A percentile compares a stretch with the other conserved stretches of the same genome.
phyloP scores from a whole-genome alignment of 2,113 vertebrate genomes.

The Stomatorhinus ivindoensis region DNA sequence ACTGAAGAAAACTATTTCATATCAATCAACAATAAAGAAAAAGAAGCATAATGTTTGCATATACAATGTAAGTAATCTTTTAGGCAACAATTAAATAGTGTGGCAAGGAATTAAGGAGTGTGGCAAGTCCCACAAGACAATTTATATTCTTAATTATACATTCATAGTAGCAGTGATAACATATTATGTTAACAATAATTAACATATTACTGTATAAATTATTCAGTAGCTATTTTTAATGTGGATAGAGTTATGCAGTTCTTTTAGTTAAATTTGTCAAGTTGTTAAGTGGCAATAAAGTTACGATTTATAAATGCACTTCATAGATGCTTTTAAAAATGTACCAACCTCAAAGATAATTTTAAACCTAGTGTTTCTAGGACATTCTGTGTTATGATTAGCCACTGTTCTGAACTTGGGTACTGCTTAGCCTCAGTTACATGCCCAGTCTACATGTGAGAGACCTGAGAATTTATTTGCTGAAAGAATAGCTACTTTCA shows the following conservation, averaged over 20 bases:
- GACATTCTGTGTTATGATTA: neutral
- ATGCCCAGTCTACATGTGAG: neutral
- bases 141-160: neutral
- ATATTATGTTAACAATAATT: neutral
- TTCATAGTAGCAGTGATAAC: neutral
- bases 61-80: neutral
- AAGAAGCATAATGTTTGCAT: neutral
- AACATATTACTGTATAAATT: neutral
- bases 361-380: neutral
- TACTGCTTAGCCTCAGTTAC: neutral
- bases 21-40: neutral
- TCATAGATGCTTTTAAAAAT: neutral
- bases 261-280: neutral
- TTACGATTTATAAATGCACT: neutral
- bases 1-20: neutral
- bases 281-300: neutral
- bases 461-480: neutral
- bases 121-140: neutral
- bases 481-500: neutral
- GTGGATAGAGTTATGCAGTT: neutral
- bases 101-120: neutral
- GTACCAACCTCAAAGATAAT: neutral
- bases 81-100: neutral
- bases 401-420: neutral
- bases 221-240: neutral